Evolutionary conservation across 2,113 vertebrate genomes (phyloP), one percentile per base, ranked within the genome.

Genomic region (Calyptomena viridis): DNA sequence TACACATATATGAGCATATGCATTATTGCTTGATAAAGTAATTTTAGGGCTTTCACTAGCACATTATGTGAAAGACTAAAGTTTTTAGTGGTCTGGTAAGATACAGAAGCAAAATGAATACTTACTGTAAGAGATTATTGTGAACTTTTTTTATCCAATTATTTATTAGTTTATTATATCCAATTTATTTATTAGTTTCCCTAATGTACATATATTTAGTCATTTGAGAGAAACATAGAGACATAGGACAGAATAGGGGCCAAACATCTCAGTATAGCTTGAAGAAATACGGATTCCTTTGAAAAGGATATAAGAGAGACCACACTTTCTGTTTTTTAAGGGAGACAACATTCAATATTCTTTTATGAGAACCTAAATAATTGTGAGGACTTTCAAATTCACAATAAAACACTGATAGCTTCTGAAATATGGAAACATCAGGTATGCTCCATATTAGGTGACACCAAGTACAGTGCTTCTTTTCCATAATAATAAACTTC

Each of bases 401-500:
- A 66, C 18, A 40, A 39, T 87, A 80, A 73, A 87, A 13, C 20
- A 78, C 28, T 2, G 3, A 33, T 52, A 89, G 82, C 9, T 87
- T 87, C 25, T 56, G n/a, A 67, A 83, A 89, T 86, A 79, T 30
- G 5, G 21, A 82, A 91, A 89, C 25, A 46, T 72, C 62, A 84
- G 14, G 42, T 71, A 56, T 28, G 49, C 64, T 84, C 69, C 55
- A 49, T 88, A 35, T 35, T 67, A 88, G 40, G n/a, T 86, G 64
- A 66, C 39, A 73, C 37, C 91, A 93, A 96, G 87, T 88, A 62
- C 28, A 87, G 23, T 55, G 28, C n/a, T 96, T 12, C 4, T 89
- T 94, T 93, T 63, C 15, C 59, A 82, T 87, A 80, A 90, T 77
- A 80, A 93, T 69, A 84, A 91, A 72, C 49, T 89, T 84, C 33